phyloP scores from a whole-genome alignment of 2,797 vertebrate species.

The Sternarchorhynchus goeldii region DNA sequence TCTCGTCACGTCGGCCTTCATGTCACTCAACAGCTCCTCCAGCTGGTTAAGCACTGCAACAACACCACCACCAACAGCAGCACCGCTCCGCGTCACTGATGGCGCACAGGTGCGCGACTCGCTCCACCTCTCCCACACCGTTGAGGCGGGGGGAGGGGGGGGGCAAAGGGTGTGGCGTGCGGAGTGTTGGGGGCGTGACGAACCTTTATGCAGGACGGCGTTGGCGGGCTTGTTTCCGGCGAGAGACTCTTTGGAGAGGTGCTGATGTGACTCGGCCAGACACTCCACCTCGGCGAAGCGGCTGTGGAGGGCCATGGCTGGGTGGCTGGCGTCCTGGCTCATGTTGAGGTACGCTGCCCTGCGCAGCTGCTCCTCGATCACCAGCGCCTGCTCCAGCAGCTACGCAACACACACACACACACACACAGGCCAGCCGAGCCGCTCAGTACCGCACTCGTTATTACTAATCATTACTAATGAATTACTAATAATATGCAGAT shows the following conservation, averaged over 20 bases:
- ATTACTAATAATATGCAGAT: too few relatives aligned
- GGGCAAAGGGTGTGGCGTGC: not conserved
- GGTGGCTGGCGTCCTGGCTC: slow-evolving; percentile 94
- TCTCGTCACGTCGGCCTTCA: slow-evolving; percentile 97
- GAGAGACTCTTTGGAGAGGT: slow-evolving; percentile 96
- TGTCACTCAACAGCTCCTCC: slow-evolving; percentile 96
- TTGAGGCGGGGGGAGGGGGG: not conserved
- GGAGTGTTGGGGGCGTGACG: not conserved
- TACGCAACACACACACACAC: slow-evolving; percentile 53
- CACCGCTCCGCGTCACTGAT: not conserved
- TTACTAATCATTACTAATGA: too few relatives aligned
- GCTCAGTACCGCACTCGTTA: too few relatives aligned
- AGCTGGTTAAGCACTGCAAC: slow-evolving; percentile 94
- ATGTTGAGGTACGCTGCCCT: slow-evolving; percentile 96
- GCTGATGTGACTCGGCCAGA: slow-evolving; percentile 97
- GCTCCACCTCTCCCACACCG: too few relatives aligned
- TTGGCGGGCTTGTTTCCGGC: slow-evolving; percentile 98
- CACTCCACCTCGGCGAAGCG: slow-evolving; percentile 97
- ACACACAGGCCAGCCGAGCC: too few relatives aligned
- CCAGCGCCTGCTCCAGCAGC: slow-evolving; percentile 96
- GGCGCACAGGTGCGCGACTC: too few relatives aligned
- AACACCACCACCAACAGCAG: not conserved
- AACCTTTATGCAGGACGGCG: slow-evolving; percentile 96
- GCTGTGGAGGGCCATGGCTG: slow-evolving; percentile 94
- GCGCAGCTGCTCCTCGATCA: slow-evolving; percentile 96